Evolutionary conservation across 2,113 vertebrate species (phyloP).

Genomic region (Lichenostomus cassidix): DNA sequence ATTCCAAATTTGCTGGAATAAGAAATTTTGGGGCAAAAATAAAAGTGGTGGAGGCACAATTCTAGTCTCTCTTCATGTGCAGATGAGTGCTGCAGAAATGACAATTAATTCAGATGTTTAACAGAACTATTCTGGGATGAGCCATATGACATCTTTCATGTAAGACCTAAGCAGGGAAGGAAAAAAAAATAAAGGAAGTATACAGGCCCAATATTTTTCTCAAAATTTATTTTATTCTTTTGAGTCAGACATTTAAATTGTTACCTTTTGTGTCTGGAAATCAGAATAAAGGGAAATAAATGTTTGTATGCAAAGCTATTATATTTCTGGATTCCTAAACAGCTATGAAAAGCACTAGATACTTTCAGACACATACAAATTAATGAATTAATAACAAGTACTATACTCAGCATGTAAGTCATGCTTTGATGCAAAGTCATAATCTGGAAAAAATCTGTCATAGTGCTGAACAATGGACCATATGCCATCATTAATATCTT

Average conservation of each 20-base stretch:
- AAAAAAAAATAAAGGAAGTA: too few species aligned
- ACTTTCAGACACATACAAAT: neutral
- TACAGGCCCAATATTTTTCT: neutral
- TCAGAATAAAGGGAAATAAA: neutral
- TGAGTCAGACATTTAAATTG: neutral
- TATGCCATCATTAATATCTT: neutral
- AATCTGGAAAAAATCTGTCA: neutral
- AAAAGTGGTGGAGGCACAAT: neutral
- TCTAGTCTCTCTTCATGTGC: neutral
- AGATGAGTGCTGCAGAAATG: neutral
- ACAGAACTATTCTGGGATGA: neutral
- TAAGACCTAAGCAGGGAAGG: fast-evolving
- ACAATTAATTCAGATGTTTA: neutral
- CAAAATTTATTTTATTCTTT: neutral
- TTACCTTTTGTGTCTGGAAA: neutral
- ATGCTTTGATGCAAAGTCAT: neutral
- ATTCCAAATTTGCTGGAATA: neutral
- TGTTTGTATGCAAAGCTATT: neutral
- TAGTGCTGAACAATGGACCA: neutral
- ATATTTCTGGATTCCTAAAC: neutral
- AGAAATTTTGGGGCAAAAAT: neutral
- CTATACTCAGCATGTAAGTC: neutral
- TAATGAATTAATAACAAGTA: neutral
- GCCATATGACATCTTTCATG: neutral
- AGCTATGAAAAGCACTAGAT: neutral